phyloP scores from a whole-genome alignment of 1,140 invertebrate species.

The Drosophila subobscura region DNA sequence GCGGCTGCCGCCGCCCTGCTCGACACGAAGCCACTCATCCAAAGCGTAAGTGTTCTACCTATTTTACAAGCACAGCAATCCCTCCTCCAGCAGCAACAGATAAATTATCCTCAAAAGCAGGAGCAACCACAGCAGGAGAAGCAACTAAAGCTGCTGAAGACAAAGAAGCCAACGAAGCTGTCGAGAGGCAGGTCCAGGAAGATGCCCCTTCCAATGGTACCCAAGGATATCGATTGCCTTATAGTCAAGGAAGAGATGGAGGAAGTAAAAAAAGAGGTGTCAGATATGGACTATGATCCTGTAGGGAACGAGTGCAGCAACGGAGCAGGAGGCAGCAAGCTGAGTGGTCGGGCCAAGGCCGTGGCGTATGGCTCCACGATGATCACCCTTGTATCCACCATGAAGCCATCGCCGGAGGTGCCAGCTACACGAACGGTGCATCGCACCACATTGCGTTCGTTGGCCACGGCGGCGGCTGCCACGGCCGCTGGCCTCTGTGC shows the following conservation, averaged over 20 bases:
- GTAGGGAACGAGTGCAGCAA: neutral
- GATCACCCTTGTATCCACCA: slow-evolving; percentile 55
- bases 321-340: slow-evolving; percentile 17
- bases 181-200: slow-evolving; percentile 2
- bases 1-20: slow-evolving; percentile 65
- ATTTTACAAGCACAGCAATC: slow-evolving; percentile 9
- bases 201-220: no score
- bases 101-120: slow-evolving; percentile 1
- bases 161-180: neutral
- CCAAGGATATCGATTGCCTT: slow-evolving; percentile 12
- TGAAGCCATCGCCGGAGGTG: slow-evolving; percentile 48
- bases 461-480: slow-evolving; percentile 63
- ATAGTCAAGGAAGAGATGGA: neutral
- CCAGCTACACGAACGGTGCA: slow-evolving; percentile 62
- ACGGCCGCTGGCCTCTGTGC: slow-evolving; percentile 58
- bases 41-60: slow-evolving; percentile 78
- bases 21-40: slow-evolving; percentile 84
- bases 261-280: no score
- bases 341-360: slow-evolving; percentile 53
- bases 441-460: slow-evolving; percentile 59
- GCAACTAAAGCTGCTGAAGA: neutral
- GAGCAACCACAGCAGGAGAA: slow-evolving; percentile 14
- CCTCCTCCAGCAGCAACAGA: slow-evolving; percentile 13
- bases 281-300: no score
- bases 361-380: slow-evolving; percentile 59